Evolutionary conservation across 2,888 invertebrate species (phyloP), one percentile per base, ranked within the genome.

Genomic region (Pterostichus niger): DNA sequence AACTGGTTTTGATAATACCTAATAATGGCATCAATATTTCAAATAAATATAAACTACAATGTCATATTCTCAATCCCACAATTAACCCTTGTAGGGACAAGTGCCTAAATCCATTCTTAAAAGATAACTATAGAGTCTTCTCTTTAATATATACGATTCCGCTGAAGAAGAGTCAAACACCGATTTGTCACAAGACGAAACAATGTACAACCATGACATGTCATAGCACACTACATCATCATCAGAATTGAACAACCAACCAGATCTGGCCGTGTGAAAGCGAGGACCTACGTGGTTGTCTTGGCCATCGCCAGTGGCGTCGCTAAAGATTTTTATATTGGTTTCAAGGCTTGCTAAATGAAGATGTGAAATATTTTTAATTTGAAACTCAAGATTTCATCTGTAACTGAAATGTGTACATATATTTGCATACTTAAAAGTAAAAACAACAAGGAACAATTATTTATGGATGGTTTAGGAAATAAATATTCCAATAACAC

Each of bases 131-230:
- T 64, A 33, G 64, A 64, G 64, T 4, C 35, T 59, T 33, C 33
- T 64, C 11, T 6, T 1, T 40, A 40, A 71, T 71, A 13, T 44
- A 71, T 71, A 17, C 40, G 68, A 71, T 71, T 71, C 40, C 10
- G 68, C 17, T 71, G 68, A 71, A 71, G 40, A 71, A 13, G 44
- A 71, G 44, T 13, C 68, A 44, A 71, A 71, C 68, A 71, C 68
- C 68, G 68, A 71, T 71, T 71, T 71, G 68, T 71, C 68, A 71
- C 17, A 44, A 44, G 68, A 44, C 40, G 44, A 71, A 71, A 71
- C 68, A 56, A 76, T 76, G 56, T 76, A 76, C 15, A 76, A 75
- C 33, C 33, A 75, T 75, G 54, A 52, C 76, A 49, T 76, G 54
- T 76, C 68, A 44, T 44, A 71, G 40, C 17, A 44, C 68, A 71